These are phyloP conservation scores for Hyposmocoma kahamanoa DNA, from an alignment of 1,140 invertebrate species.

Conservation along the genomic window DNA sequence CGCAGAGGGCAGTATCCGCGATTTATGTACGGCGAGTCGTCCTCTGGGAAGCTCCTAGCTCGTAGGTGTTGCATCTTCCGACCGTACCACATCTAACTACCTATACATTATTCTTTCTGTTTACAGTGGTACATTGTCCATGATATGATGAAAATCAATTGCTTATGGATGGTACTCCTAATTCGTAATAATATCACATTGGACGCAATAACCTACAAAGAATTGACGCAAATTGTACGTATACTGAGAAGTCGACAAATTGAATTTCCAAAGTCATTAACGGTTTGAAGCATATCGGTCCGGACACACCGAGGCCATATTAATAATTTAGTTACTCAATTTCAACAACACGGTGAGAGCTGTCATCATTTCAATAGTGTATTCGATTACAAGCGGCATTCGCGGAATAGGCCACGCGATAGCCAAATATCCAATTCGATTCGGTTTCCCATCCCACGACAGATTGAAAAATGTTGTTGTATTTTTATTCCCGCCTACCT, in stretches of 20 bases:
- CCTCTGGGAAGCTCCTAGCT: too few relatives aligned
- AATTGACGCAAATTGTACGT: too few relatives aligned
- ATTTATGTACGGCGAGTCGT: conserved; percentile 55
- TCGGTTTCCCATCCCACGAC: conserved; percentile 19
- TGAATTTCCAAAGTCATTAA: too few relatives aligned
- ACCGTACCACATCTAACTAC: too few relatives aligned
- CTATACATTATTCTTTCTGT: too few relatives aligned
- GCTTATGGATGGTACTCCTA: too few relatives aligned
- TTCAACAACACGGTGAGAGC: conserved; percentile 14
- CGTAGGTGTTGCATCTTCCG: not conserved
- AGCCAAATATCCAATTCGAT: conserved; percentile 35
- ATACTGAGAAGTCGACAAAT: too few relatives aligned
- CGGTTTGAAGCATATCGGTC: too few relatives aligned
- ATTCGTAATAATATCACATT: too few relatives aligned
- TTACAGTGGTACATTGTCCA: too few relatives aligned
- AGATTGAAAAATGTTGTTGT: conserved; percentile 28
- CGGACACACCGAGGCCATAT: conserved; percentile 9
- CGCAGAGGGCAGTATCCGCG: conserved; percentile 56
- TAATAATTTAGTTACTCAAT: conserved; percentile 30
- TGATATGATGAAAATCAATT: too few relatives aligned
- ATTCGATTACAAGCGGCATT: conserved; percentile 41
- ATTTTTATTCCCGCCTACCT: conserved; percentile 16
- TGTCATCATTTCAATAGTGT: conserved; percentile 26
- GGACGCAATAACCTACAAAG: too few relatives aligned
- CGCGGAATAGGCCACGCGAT: conserved; percentile 28